These are phyloP conservation scores for Frankliniella fusca DNA, from an alignment of 2,888 invertebrate genomes.

Conservation along the genomic window DNA sequence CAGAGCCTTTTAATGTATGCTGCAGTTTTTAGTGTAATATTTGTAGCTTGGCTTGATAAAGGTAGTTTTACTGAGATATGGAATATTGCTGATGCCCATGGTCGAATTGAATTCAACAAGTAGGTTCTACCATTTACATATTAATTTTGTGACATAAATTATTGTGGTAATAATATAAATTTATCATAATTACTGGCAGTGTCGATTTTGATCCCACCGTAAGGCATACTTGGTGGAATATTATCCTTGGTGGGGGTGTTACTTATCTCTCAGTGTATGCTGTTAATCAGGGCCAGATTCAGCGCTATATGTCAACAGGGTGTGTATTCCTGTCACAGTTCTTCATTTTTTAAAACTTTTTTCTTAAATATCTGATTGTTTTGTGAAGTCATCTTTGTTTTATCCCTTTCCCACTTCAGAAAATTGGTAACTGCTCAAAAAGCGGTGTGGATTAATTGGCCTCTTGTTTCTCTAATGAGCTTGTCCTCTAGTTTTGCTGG, in stretches of 20 bases:
- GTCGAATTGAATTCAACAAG: conserved; percentile 64
- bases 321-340: conserved; percentile 39
- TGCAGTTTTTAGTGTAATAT: conserved; percentile 73
- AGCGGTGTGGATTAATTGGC: conserved; percentile 77
- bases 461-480: conserved; percentile 69
- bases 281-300: conserved; percentile 78
- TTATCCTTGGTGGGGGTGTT: conserved; percentile 73
- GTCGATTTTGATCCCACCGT: conserved; percentile 74
- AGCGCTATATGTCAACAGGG: conserved; percentile 51
- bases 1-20: conserved; percentile 66
- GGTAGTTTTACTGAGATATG: conserved; percentile 70
- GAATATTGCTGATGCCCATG: conserved; percentile 62
- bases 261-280: conserved; percentile 79
- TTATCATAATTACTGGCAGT: conserved; percentile 68
- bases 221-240: conserved; percentile 78
- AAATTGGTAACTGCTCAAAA: conserved; percentile 64
- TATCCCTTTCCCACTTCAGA: conserved; percentile 38
- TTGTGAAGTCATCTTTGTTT: neutral
- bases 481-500: conserved; percentile 70
- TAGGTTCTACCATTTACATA: conserved; percentile 30
- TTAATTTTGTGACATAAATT: conserved; percentile 54
- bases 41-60: conserved; percentile 63
- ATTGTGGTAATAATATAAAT: conserved; percentile 51
- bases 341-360: neutral
- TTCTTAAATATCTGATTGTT: neutral